Percentiles rank a stretch among this genome's conserved stretches.
These are phyloP conservation scores for Brachyistius frenatus DNA, from an alignment of 2,113 vertebrate genomes.

Conservation along the genomic window DNA sequence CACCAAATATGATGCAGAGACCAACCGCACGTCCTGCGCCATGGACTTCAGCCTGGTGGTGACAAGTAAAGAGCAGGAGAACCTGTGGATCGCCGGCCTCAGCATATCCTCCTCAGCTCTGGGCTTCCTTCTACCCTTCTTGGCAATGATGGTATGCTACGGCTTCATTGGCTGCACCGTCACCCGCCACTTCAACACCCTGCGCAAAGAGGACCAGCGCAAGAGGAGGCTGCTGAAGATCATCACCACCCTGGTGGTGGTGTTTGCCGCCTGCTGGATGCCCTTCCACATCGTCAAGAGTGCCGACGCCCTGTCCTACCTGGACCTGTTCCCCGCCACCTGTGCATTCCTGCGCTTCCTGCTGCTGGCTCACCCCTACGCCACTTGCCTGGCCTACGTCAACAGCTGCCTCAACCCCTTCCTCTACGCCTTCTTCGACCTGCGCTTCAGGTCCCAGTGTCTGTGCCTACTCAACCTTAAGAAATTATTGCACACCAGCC, in stretches of 20 bases:
- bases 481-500: slow-evolving; percentile 79
- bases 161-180: slow-evolving; percentile 87
- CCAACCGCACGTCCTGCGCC: slow-evolving; percentile 83
- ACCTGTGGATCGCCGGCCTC: slow-evolving; percentile 85
- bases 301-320: slow-evolving; percentile 85
- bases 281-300: slow-evolving; percentile 90
- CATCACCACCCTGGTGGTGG: slow-evolving; percentile 87
- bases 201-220: slow-evolving; percentile 85
- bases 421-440: slow-evolving; percentile 90
- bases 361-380: slow-evolving; percentile 87
- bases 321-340: slow-evolving; percentile 79
- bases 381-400: slow-evolving; percentile 89
- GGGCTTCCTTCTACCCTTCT: slow-evolving; percentile 87
- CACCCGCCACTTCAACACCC: slow-evolving; percentile 87
- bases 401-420: slow-evolving; percentile 93
- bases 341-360: slow-evolving; percentile 85
- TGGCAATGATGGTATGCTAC: slow-evolving; percentile 90
- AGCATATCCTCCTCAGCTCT: slow-evolving; percentile 86
- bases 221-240: slow-evolving; percentile 88
- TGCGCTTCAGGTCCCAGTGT: slow-evolving; percentile 88
- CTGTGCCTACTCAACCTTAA: slow-evolving; percentile 85
- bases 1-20: slow-evolving; percentile 62
- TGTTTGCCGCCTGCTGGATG: slow-evolving; percentile 89
- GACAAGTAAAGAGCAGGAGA: slow-evolving; percentile 63
- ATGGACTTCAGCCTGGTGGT: slow-evolving; percentile 86